Evolutionary conservation across 2,888 invertebrate species (phyloP).

Genomic region (Lepidochrysops patricia): DNA sequence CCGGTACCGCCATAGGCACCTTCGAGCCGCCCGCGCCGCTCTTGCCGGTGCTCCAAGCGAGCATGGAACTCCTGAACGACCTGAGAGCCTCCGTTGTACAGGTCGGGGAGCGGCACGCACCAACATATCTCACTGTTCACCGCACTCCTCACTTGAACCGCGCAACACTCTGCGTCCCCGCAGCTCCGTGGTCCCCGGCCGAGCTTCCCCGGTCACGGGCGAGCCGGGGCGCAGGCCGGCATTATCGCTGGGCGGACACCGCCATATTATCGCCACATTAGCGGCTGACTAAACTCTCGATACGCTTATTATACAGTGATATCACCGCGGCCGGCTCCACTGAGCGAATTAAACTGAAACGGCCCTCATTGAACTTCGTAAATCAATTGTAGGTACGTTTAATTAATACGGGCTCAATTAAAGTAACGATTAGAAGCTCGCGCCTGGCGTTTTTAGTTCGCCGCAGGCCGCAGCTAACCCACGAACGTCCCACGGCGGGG

Average conservation of each 20-base stretch:
- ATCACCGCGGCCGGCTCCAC: slow-evolving; percentile 32
- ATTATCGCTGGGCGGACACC: slow-evolving; percentile 57
- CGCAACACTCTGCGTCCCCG: slow-evolving; percentile 30
- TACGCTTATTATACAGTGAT: slow-evolving; percentile 36
- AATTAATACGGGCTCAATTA: slow-evolving; percentile 5
- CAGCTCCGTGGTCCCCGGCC: slow-evolving; percentile 29
- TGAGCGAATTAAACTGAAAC: slow-evolving; percentile 19
- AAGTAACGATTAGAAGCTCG: background rate
- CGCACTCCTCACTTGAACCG: slow-evolving; percentile 30
- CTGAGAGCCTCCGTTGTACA: slow-evolving; percentile 71
- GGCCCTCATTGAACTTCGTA: background rate
- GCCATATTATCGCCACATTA: slow-evolving; percentile 50
- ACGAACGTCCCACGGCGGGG: no score
- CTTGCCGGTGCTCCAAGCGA: slow-evolving; percentile 54
- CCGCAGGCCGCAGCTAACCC: background rate
- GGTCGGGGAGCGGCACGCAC: slow-evolving; percentile 63
- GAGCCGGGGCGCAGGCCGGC: slow-evolving; percentile 41
- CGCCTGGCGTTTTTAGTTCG: no score
- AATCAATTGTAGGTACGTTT: background rate
- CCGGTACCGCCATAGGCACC: slow-evolving; percentile 32
- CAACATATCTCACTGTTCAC: slow-evolving; percentile 57
- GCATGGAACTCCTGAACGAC: slow-evolving; percentile 66
- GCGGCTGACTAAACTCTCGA: slow-evolving; percentile 33
- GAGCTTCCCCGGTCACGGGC: slow-evolving; percentile 34
- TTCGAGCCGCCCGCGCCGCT: slow-evolving; percentile 43